Base-by-base conservation (phyloP, 2,113 vertebrate species). In the Nannobrachium achirus region DNA sequence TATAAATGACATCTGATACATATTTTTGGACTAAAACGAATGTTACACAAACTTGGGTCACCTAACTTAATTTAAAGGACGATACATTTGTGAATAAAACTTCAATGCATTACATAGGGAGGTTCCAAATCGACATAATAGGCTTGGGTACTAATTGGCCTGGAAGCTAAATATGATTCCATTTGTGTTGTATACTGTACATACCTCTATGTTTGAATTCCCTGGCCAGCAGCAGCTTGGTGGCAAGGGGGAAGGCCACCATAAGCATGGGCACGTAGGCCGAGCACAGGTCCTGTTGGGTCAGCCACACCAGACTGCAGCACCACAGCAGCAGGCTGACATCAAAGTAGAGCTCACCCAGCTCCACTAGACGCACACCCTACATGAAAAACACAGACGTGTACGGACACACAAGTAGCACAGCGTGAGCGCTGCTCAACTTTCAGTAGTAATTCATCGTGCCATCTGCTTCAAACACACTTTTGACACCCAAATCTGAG, bases 291-390 rank as follows among this genome's bases (percentile, higher is more conserved):
- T 93, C 95, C 16, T 79, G 90, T 4, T 89, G 93, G 69, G 95
- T 99, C 42, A 98, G 82, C 75, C 88, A 78, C 70, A 93, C 48
- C 83, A 98, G 90, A 48, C 81, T 90, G 67, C 89, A 49, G 65
- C 95, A 94, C 92, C 98, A 98, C 72, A 96, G 88, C 68, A 94
- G 83, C 68, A 99, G 62, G 7, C 95, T 93, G 33, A 94, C 91
- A 48, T 99, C 97, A 71, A 98, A 98, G 85, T 95, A 98, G 16
- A 92, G 65, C 71, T 98, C 96, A 7, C 93, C 95, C 81, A 98
- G 85, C 77, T 95, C 93, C 80, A 93, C 91, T 50, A 89, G 83
- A 56, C 90, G 94, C 66, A 91, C 67, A 13, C 87, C 91, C 98
- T 98, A 94, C 18, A 77, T 62, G 48, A 74, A 33, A 57, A 18